phyloP scores from a whole-genome alignment of 1,140 invertebrate genomes.

The Drosophila lowei region DNA sequence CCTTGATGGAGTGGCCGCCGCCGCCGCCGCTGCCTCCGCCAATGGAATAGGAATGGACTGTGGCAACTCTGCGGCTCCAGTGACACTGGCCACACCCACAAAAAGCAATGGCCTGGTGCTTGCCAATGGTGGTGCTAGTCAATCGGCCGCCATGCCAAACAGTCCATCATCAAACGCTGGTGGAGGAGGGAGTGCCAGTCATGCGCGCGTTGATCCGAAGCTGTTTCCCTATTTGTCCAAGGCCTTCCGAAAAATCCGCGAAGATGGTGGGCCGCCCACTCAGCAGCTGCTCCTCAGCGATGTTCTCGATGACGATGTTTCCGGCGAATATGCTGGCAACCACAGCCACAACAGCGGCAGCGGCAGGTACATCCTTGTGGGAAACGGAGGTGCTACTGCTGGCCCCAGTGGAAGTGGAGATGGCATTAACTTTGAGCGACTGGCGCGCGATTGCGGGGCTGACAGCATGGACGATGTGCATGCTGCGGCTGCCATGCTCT shows the following conservation, averaged over 20 bases:
- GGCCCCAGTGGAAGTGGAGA: slow-evolving; percentile 16
- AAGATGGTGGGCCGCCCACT: slow-evolving; percentile 23
- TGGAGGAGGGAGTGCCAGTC: slow-evolving; percentile 20
- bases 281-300: slow-evolving; percentile 24
- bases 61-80: not conserved
- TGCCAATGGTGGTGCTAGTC: slow-evolving; percentile 39
- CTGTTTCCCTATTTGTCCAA: slow-evolving; percentile 78
- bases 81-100: slow-evolving; percentile 41
- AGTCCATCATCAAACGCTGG: slow-evolving; percentile 12
- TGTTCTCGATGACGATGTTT: slow-evolving; percentile 52
- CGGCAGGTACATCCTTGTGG: slow-evolving; percentile 49
- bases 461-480: slow-evolving; percentile 89
- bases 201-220: slow-evolving; percentile 76
- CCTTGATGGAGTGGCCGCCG: slow-evolving; percentile 29
- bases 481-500: slow-evolving; percentile 92
- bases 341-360: slow-evolving; percentile 45
- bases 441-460: slow-evolving; percentile 77
- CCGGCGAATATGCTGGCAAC: slow-evolving; percentile 61
- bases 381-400: not conserved
- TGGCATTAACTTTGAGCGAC: slow-evolving; percentile 67
- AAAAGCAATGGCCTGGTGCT: slow-evolving; percentile 52
- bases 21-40: not conserved
- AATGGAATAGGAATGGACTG: not conserved
- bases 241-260: slow-evolving; percentile 67
- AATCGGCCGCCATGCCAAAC: slow-evolving; percentile 26